A percentile compares a stretch with the other conserved stretches of the same genome.
Conservation (phyloP, 2,888 invertebrate genomes). For the Watsonalla cultraria region DNA sequence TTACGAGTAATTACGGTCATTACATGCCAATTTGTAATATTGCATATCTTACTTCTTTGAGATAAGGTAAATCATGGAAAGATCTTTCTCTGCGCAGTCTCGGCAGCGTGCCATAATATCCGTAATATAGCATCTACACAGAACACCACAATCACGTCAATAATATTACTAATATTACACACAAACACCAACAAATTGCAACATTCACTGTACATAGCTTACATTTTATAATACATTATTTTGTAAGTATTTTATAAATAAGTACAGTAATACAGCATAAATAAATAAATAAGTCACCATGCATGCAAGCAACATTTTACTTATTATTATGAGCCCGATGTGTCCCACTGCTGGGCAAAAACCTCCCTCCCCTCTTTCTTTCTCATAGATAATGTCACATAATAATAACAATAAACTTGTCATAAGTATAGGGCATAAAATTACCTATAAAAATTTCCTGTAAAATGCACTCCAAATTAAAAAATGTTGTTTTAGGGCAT, state of each 20-base stretch:
- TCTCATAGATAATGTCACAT: too few species aligned
- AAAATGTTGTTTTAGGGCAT: neutral
- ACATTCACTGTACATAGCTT: neutral
- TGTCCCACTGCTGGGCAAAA: too few species aligned
- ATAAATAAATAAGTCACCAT: too few species aligned
- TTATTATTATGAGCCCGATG: too few species aligned
- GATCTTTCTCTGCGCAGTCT: slow-evolving; percentile 88
- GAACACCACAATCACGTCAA: slow-evolving; percentile 46
- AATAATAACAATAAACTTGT: too few species aligned
- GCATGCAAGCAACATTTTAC: too few species aligned
- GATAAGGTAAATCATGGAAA: slow-evolving; percentile 86
- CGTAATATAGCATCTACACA: slow-evolving; percentile 83
- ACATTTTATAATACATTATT: too few species aligned
- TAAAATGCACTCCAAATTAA: neutral
- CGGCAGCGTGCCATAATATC: slow-evolving; percentile 84
- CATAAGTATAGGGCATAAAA: too few species aligned
- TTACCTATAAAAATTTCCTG: neutral
- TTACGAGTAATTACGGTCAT: slow-evolving; percentile 18
- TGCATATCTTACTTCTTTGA: slow-evolving; percentile 85
- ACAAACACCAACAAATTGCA: slow-evolving; percentile 3
- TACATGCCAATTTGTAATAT: slow-evolving; percentile 48
- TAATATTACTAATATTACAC: slow-evolving; percentile 14
- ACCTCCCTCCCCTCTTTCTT: too few species aligned
- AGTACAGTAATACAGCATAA: too few species aligned
- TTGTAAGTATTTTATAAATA: too few species aligned